A percentile compares a stretch with the other conserved stretches of the same genome.
Conservation (phyloP, 1,140 invertebrate genomes). For the Papilio machaon region DNA sequence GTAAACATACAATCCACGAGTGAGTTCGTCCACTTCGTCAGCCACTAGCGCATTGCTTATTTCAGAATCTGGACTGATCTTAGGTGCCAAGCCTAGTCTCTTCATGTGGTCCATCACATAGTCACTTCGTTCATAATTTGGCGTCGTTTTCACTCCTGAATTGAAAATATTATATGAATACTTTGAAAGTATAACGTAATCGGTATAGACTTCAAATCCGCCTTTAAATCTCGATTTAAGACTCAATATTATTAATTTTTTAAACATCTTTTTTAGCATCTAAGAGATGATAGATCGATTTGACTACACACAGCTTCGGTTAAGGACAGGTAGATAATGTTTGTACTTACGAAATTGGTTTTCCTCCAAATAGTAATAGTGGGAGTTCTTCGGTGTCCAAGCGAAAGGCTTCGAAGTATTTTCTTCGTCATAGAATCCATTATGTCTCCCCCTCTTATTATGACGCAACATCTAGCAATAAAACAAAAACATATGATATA, state of each 20-base stretch:
- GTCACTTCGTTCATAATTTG: no score
- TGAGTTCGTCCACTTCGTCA: slow-evolving; percentile 60
- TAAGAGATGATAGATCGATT: no score
- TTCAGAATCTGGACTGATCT: slow-evolving; percentile 56
- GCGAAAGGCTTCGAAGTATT: not conserved
- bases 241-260: no score
- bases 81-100: slow-evolving; percentile 38
- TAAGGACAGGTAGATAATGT: not conserved
- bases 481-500: not conserved
- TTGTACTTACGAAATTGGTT: not conserved
- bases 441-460: not conserved
- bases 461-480: not conserved
- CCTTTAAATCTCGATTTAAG: no score
- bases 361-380: not conserved
- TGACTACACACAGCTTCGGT: no score
- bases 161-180: no score
- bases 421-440: not conserved
- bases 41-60: slow-evolving; percentile 60
- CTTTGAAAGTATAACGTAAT: no score
- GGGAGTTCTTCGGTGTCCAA: not conserved
- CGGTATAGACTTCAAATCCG: no score
- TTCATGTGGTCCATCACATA: not conserved
- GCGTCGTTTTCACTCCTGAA: no score
- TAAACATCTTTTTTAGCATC: no score
- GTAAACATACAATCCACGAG: slow-evolving; percentile 62